Evolutionary conservation across 92 coral and sea anemone species (phyloP).

Genomic region (Metridium senile): DNA sequence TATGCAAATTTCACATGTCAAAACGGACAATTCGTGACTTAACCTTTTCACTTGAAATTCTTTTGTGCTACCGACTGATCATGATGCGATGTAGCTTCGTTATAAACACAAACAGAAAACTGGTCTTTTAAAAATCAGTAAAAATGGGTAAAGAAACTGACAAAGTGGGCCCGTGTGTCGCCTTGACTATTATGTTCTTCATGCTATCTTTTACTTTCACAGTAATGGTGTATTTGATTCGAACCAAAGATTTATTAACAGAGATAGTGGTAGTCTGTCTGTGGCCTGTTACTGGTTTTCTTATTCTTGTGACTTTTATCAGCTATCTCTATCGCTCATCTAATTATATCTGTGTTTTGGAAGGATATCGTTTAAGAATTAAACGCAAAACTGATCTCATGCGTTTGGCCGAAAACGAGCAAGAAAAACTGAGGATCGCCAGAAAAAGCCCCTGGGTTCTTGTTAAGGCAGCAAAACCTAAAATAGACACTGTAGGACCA

Average conservation of each 20-base stretch:
- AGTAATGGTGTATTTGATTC: constrained; percentile 29
- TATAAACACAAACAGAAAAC: not conserved
- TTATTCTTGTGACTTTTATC: constrained; percentile 17
- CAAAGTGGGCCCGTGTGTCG: constrained; percentile 42
- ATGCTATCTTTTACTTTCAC: constrained; percentile 39
- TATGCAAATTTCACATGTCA: too few species aligned
- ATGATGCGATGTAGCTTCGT: too few species aligned
- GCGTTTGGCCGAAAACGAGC: not conserved
- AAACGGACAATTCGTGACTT: too few species aligned
- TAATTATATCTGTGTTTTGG: constrained; percentile 30
- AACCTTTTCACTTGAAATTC: too few species aligned
- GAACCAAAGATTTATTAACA: constrained; percentile 13
- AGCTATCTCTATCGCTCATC: constrained; percentile 31
- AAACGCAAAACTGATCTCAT: constrained; percentile 27
- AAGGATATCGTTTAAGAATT: constrained; percentile 27
- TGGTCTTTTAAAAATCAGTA: not conserved
- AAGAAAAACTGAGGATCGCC: not conserved
- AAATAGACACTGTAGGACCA: not conserved
- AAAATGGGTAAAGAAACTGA: constrained; percentile 33
- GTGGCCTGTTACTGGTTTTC: constrained; percentile 42
- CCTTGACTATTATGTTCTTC: constrained; percentile 32
- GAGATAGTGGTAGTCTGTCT: constrained; percentile 16
- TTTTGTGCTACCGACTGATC: too few species aligned
- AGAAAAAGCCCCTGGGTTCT: constrained; percentile 20
- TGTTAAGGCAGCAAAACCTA: constrained; percentile 1